phyloP scores from a whole-genome alignment of 2,797 vertebrate genomes.

The Propithecus perrieri region DNA sequence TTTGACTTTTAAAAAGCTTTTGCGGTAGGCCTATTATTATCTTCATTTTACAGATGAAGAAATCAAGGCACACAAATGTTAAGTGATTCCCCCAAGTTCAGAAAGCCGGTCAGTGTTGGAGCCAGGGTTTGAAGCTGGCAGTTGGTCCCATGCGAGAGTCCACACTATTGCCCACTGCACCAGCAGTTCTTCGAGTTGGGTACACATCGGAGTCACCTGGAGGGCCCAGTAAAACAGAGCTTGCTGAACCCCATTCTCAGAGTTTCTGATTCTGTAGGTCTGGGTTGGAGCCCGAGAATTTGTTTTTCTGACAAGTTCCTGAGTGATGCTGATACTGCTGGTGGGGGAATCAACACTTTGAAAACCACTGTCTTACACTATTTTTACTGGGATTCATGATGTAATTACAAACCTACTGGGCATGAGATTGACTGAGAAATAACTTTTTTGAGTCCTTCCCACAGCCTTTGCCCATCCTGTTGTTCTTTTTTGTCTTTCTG shows the following conservation, averaged over 20 bases:
- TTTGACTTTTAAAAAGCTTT: not conserved
- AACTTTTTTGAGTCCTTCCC: not conserved
- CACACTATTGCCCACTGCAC: fast-evolving
- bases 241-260: not conserved
- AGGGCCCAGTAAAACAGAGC: not conserved
- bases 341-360: not conserved
- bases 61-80: not conserved
- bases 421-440: not conserved
- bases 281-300: not conserved
- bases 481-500: not conserved
- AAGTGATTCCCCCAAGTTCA: not conserved
- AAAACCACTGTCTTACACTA: not conserved
- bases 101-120: not conserved
- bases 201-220: not conserved
- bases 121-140: not conserved
- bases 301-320: not conserved
- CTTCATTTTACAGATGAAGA: not conserved
- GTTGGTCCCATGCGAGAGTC: not conserved
- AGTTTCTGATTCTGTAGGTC: not conserved
- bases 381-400: not conserved
- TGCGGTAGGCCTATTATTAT: not conserved
- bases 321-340: not conserved
- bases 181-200: not conserved
- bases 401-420: not conserved
- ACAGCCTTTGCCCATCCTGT: not conserved